Percentiles rank a stretch among this genome's conserved stretches.
These are phyloP conservation scores for Halictus rubicundus DNA, from an alignment of 1,140 invertebrate genomes.

Conservation along the genomic window DNA sequence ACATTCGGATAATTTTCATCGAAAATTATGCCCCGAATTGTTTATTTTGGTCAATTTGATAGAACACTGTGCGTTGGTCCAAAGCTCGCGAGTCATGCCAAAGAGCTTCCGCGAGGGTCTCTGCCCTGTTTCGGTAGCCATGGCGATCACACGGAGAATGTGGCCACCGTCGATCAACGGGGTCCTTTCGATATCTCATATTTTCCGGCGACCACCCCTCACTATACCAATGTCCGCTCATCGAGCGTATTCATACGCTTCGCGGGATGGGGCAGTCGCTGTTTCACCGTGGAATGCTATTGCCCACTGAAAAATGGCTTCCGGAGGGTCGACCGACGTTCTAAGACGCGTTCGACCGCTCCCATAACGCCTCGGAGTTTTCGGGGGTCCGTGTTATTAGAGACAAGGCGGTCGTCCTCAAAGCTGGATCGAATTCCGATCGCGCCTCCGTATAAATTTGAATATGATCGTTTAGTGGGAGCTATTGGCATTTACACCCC, in stretches of 20 bases:
- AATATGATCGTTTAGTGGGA: neutral
- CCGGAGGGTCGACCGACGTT: neutral
- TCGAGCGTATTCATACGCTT: neutral
- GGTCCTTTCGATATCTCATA: constrained; percentile 49
- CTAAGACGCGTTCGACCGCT: neutral
- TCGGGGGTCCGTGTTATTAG: neutral
- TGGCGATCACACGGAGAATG: constrained; percentile 51
- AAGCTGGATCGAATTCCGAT: constrained; percentile 9
- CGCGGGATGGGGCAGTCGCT: neutral
- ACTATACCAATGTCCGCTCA: neutral
- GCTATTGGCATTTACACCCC: neutral
- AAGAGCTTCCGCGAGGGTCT: neutral
- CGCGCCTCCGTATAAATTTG: neutral
- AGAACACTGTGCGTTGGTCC: too few species aligned
- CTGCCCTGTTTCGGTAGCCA: constrained; percentile 40
- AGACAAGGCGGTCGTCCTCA: neutral
- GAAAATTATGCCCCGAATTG: too few species aligned
- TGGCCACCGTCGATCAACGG: constrained; percentile 35
- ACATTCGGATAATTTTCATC: too few species aligned
- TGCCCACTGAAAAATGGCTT: constrained; percentile 23
- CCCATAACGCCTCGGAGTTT: constrained; percentile 9
- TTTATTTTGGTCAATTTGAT: too few species aligned
- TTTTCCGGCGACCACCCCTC: constrained; percentile 38
- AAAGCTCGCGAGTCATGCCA: constrained; percentile 1
- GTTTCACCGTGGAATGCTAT: constrained; percentile 28